These are phyloP conservation scores for Patella caerulea DNA, from an alignment of 2,888 invertebrate species.

Conservation along the genomic window DNA sequence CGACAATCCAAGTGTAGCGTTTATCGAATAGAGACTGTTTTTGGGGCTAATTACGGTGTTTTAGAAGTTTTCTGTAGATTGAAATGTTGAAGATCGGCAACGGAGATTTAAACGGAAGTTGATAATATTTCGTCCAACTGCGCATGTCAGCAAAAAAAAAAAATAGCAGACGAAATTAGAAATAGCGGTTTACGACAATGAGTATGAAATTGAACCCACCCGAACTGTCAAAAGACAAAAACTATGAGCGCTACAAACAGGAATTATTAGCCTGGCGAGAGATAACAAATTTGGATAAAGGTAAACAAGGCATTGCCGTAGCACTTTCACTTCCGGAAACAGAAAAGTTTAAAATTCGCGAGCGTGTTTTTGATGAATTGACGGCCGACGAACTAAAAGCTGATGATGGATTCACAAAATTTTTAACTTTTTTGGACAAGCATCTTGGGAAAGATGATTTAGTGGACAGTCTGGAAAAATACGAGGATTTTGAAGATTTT, in stretches of 20 bases:
- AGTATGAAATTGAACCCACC: neutral
- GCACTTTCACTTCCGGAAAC: neutral
- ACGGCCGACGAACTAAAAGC: neutral
- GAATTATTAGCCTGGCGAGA: neutral
- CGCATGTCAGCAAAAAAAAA: no score
- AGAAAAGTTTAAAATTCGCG: neutral
- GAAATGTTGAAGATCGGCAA: no score
- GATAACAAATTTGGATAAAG: neutral
- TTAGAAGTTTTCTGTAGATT: no score
- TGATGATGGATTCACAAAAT: neutral
- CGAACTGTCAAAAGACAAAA: neutral
- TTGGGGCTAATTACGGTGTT: no score
- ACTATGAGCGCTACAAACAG: no score
- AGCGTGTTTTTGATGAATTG: neutral
- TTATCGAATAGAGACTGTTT: no score
- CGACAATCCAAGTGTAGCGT: no score
- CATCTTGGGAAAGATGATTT: neutral
- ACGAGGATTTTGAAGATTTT: neutral
- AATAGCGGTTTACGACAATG: neutral
- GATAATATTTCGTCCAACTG: no score
- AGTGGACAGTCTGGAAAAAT: neutral
- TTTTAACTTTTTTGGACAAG: neutral
- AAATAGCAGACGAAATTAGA: no score
- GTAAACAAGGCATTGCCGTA: neutral
- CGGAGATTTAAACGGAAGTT: no score